These are phyloP conservation scores for Parnassius orleans DNA, from an alignment of 2,888 invertebrate species.

Conservation along the genomic window DNA sequence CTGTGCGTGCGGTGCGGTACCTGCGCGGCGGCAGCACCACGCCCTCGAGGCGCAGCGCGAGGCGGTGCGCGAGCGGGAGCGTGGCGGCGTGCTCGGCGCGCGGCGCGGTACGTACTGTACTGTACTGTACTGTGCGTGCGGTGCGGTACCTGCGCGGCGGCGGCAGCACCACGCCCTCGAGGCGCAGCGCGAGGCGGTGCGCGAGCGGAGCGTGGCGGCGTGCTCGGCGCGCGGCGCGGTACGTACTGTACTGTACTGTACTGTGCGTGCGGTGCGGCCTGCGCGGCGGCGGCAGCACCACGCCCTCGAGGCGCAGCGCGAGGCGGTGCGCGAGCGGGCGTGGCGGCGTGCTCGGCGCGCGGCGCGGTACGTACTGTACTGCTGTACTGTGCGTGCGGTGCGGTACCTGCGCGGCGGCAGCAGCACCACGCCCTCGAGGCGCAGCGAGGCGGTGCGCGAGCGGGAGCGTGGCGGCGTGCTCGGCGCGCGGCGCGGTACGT, in stretches of 20 bases:
- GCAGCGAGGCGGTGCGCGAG: slow-evolving; percentile 92
- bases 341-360: slow-evolving; percentile 90
- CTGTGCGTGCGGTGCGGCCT: slow-evolving; percentile 51
- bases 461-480: slow-evolving; percentile 91
- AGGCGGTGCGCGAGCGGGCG: slow-evolving; percentile 91
- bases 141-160: slow-evolving; percentile 82
- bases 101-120: slow-evolving; percentile 83
- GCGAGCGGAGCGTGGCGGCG: too few species aligned
- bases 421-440: slow-evolving; percentile 95
- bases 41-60: slow-evolving; percentile 50
- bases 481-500: slow-evolving; percentile 79
- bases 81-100: too few species aligned
- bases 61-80: background rate
- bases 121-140: slow-evolving; percentile 34
- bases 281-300: slow-evolving; percentile 87
- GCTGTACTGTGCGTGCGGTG: slow-evolving; percentile 54
- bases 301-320: slow-evolving; percentile 96
- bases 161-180: slow-evolving; percentile 94
- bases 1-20: slow-evolving; percentile 85
- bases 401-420: slow-evolving; percentile 83
- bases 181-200: slow-evolving; percentile 93
- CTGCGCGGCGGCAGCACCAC: slow-evolving; percentile 74
- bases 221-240: too few species aligned
- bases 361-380: slow-evolving; percentile 47
- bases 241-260: slow-evolving; percentile 62